These are phyloP conservation scores for Himantopus leucocephalus DNA, from an alignment of 2,113 vertebrate species.

Conservation along the genomic window DNA sequence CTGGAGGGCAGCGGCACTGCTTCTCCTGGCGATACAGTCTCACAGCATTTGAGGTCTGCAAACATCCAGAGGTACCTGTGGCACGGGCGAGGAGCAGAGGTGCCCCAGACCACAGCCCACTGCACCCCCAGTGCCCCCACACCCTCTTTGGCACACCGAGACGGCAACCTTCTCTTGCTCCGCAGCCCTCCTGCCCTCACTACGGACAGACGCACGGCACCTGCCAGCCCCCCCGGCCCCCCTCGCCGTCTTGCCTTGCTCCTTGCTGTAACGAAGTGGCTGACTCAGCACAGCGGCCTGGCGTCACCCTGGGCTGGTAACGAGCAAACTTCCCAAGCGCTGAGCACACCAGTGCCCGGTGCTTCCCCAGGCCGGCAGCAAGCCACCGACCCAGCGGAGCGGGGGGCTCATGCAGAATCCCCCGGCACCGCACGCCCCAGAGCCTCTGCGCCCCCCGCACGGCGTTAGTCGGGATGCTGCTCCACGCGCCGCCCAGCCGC, in stretches of 20 bases:
- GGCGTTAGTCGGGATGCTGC: neutral
- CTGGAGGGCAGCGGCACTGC: neutral
- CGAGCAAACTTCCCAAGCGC: neutral
- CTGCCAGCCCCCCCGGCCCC: no score
- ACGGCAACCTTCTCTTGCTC: neutral
- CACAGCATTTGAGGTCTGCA: neutral
- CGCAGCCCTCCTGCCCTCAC: neutral
- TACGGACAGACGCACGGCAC: neutral
- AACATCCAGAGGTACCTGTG: neutral
- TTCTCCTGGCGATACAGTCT: fast-evolving
- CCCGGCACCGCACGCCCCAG: neutral
- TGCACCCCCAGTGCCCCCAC: neutral
- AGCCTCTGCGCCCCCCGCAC: fast-evolving
- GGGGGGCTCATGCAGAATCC: neutral
- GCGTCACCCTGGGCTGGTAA: neutral
- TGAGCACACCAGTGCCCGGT: neutral
- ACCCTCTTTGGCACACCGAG: fast-evolving
- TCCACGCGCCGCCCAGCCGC: neutral
- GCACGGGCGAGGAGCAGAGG: fast-evolving
- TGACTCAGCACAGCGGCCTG: neutral
- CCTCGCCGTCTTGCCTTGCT: neutral
- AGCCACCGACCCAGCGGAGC: neutral
- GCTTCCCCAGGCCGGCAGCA: neutral
- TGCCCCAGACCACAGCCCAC: fast-evolving
- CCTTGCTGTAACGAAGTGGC: neutral